phyloP scores from a whole-genome alignment of 2,113 vertebrate species.

The Otolemur garnettii region DNA sequence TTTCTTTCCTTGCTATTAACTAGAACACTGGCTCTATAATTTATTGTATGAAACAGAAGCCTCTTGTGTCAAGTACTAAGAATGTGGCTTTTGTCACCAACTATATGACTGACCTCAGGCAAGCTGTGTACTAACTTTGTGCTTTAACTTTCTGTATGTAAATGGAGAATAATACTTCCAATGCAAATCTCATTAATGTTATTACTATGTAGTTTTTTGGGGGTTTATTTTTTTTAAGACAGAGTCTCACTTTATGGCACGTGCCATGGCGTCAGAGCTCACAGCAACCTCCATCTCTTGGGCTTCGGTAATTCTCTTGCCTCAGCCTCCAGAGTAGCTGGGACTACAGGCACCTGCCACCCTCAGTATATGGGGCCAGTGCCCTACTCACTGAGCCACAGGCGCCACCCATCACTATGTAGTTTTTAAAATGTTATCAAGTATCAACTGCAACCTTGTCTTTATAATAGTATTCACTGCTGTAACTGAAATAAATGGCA shows the following conservation, averaged over 20 bases:
- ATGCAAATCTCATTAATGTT: not conserved
- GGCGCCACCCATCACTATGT: not conserved
- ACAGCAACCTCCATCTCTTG: too few relatives aligned
- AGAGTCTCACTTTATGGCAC: too few relatives aligned
- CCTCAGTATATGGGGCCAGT: too few relatives aligned
- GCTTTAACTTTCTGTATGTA: not conserved
- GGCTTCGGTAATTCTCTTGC: too few relatives aligned
- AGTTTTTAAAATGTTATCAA: not conserved
- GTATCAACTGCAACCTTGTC: not conserved
- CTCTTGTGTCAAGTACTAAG: not conserved
- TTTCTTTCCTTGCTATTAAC: not conserved
- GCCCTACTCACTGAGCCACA: too few relatives aligned
- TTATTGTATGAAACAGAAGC: not conserved
- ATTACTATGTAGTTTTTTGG: not conserved
- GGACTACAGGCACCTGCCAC: too few relatives aligned
- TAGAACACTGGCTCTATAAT: not conserved
- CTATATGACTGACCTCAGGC: not conserved
- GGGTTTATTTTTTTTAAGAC: too few relatives aligned
- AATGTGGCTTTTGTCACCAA: conserved; percentile 34
- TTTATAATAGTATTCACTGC: not conserved
- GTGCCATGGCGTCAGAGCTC: too few relatives aligned
- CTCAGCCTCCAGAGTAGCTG: too few relatives aligned
- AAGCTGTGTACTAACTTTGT: not conserved
- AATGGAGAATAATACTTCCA: not conserved
- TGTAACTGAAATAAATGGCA: not conserved